Percentiles rank a stretch among this genome's conserved stretches.
Conservation (phyloP, 2,888 invertebrate species). For the Bombyx huttoni region DNA sequence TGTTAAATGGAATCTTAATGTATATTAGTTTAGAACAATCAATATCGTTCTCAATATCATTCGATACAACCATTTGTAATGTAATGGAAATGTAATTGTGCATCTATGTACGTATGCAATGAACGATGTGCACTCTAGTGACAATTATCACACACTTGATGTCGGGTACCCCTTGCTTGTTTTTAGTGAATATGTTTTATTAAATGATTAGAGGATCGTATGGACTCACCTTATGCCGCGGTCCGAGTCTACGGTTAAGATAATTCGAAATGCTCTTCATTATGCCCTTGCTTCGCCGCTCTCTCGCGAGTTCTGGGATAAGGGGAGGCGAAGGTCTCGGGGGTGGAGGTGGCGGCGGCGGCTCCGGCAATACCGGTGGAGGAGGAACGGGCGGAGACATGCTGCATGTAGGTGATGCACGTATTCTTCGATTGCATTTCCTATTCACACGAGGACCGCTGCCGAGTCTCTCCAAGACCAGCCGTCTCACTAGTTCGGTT, state of each 20-base stretch:
- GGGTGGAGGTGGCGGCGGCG: slow-evolving; percentile 22
- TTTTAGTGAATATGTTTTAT: too few relatives aligned
- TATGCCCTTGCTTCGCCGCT: slow-evolving; percentile 83
- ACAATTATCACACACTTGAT: background rate
- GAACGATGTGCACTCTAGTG: slow-evolving; percentile 2
- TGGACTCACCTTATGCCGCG: slow-evolving; percentile 66
- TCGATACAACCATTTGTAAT: background rate
- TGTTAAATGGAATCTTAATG: background rate
- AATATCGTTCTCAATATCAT: background rate
- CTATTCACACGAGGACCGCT: slow-evolving; percentile 23
- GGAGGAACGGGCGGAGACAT: slow-evolving; percentile 41
- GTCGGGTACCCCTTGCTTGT: background rate
- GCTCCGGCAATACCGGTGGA: slow-evolving; percentile 23
- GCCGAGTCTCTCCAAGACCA: slow-evolving; percentile 84
- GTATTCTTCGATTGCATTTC: slow-evolving; percentile 25
- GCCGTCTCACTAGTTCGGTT: slow-evolving; percentile 85
- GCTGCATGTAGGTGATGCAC: slow-evolving; percentile 21
- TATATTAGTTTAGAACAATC: background rate
- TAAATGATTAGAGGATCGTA: background rate
- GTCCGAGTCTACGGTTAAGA: slow-evolving; percentile 81
- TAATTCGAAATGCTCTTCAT: slow-evolving; percentile 89
- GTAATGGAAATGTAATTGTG: background rate
- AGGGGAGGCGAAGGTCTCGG: slow-evolving; percentile 36
- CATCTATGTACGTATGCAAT: background rate
- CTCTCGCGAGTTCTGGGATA: slow-evolving; percentile 64